Evolutionary conservation across 2,113 vertebrate genomes (phyloP).

Genomic region (Alethe castanea): DNA sequence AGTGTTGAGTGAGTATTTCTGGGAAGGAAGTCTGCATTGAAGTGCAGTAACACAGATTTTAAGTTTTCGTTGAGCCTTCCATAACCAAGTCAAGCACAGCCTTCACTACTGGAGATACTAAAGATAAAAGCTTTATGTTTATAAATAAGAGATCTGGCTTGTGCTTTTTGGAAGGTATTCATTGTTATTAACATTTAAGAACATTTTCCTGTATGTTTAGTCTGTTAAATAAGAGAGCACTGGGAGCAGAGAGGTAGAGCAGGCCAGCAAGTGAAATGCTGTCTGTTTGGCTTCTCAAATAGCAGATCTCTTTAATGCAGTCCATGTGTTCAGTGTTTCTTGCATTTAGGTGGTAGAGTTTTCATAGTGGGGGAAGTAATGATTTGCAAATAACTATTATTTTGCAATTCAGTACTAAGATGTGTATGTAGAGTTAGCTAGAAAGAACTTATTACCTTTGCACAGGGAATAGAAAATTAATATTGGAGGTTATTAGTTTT

Average conservation of each 20-base stretch:
- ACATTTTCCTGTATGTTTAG: not conserved
- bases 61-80: not conserved
- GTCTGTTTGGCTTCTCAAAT: conserved; percentile 29
- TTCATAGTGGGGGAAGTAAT: conserved; percentile 28
- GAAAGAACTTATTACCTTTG: not conserved
- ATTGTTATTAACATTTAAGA: conserved; percentile 35
- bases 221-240: conserved; percentile 27
- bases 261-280: conserved; percentile 35
- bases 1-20: not conserved
- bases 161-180: conserved; percentile 21
- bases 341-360: conserved; percentile 39
- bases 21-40: not conserved
- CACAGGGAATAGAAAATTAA: not conserved
- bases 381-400: conserved; percentile 2
- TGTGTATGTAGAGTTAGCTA: not conserved
- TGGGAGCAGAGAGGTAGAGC: conserved; percentile 20
- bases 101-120: not conserved
- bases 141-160: conserved; percentile 18
- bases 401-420: not conserved
- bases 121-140: conserved; percentile 34
- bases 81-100: not conserved
- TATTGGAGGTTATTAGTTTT: not conserved
- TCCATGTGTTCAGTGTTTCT: conserved; percentile 44
- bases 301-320: conserved; percentile 35
- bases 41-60: not conserved